Evolutionary conservation across 2,797 vertebrate genomes (phyloP), one percentile per base, ranked within the genome.

Genomic region (Neopelma chrysocephalum): DNA sequence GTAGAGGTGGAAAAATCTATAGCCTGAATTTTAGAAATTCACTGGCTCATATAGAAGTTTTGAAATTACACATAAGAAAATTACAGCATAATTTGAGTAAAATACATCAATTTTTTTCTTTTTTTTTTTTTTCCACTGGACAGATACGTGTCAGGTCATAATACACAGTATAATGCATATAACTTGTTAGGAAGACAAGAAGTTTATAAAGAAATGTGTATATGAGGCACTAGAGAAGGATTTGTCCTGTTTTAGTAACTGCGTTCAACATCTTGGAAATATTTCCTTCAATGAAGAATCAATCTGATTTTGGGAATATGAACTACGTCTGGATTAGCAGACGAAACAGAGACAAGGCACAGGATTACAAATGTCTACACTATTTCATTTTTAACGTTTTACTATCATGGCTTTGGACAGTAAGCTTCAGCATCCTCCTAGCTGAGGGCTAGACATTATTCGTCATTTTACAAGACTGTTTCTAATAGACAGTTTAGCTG

Each of bases 71-170:
- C 4, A 5, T 15, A 36, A 51, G 57, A 76, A 85, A 79, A 87
- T 69, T 58, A 18, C 15, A 69, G 5, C 8, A 16, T 40, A 25
- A 57, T 62, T 69, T 53, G 11, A 76, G 15, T 40, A 57, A 78
- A 91, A 61, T 11, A 19, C 2, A 34, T 25, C 0, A 1, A 5
- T 2, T 42, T 43, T 87, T 57, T 31, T 22, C 4, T n/a, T 15
- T 42, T 36, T 3, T 20, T 27, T 32, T 76, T 65, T 12, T 2
- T 3, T 26, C 5, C 3, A 2, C 29, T 6, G 3, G 27, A 50
- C 5, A 82, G 11, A 43, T 56, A 22, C 1, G 5, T 43, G 13
- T 58, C 42, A 57, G 53, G 32, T 47, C 10, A 9, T 45, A 54
- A 58, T 23, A 36, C 9, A n/a, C 8, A 36, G 20, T 50, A 43